A percentile compares a stretch with the other conserved stretches of the same genome.
Evolutionary conservation across 1,140 invertebrate species (phyloP).

Genomic region (Tenebrio molitor): DNA sequence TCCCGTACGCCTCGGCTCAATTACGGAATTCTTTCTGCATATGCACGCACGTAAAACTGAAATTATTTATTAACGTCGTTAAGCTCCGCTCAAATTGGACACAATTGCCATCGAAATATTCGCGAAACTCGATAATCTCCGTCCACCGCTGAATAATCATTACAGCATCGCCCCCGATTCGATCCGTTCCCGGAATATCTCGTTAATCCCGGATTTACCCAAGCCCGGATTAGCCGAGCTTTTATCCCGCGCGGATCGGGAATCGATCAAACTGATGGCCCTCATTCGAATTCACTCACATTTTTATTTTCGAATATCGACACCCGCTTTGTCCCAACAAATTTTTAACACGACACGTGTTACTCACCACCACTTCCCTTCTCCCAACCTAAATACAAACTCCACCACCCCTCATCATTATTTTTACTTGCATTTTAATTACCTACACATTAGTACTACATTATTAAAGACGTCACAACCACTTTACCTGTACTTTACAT

Average conservation of each 20-base stretch:
- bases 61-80: slow-evolving; percentile 24
- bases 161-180: slow-evolving; percentile 47
- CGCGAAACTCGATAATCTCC: slow-evolving; percentile 17
- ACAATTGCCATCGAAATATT: slow-evolving; percentile 15
- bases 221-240: slow-evolving; percentile 57
- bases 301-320: slow-evolving; percentile 25
- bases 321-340: background rate
- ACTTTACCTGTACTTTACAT: slow-evolving; percentile 37
- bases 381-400: too few species aligned
- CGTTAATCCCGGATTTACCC: slow-evolving; percentile 57
- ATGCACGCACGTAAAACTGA: background rate
- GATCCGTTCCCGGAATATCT: slow-evolving; percentile 53
- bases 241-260: slow-evolving; percentile 45
- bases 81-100: too few species aligned
- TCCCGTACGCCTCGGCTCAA: background rate
- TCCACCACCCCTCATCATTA: slow-evolving; percentile 18
- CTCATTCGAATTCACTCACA: slow-evolving; percentile 13
- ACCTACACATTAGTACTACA: slow-evolving; percentile 23
- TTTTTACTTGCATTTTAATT: slow-evolving; percentile 37
- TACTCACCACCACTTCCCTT: too few species aligned
- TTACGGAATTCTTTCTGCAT: background rate
- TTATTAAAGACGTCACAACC: slow-evolving; percentile 38
- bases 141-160: slow-evolving; percentile 40
- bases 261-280: slow-evolving; percentile 51
- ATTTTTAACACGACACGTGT: background rate